phyloP scores from a whole-genome alignment of 1,140 invertebrate species.

The Eufriesea mexicana region DNA sequence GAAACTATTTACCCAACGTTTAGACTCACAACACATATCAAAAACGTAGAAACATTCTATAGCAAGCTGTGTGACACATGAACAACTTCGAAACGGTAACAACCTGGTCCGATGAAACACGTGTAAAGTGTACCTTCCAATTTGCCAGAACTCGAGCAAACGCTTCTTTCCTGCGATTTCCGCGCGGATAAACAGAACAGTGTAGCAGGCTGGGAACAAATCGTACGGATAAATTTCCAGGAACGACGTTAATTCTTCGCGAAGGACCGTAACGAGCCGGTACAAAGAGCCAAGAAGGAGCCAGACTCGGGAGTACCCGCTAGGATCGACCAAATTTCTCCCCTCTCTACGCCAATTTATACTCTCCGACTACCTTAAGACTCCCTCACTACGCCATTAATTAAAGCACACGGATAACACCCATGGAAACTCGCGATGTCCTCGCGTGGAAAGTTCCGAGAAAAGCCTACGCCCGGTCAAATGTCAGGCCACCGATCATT shows the following conservation, averaged over 20 bases:
- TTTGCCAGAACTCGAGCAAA: background rate
- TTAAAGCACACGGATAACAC: background rate
- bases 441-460: background rate
- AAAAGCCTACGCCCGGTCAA: background rate
- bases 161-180: background rate
- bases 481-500: conserved; percentile 13
- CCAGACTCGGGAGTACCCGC: background rate
- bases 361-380: background rate
- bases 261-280: background rate
- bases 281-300: too few relatives aligned
- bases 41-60: background rate
- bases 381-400: background rate
- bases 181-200: background rate
- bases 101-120: background rate
- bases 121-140: background rate
- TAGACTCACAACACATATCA: background rate
- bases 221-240: conserved; percentile 2
- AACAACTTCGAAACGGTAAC: background rate
- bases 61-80: background rate
- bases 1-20: background rate
- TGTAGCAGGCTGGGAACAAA: background rate
- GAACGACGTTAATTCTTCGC: background rate
- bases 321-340: background rate
- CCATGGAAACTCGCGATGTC: background rate
- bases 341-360: background rate